Evolutionary conservation across 2,888 invertebrate genomes (phyloP).

Genomic region (Belgica antarctica): DNA sequence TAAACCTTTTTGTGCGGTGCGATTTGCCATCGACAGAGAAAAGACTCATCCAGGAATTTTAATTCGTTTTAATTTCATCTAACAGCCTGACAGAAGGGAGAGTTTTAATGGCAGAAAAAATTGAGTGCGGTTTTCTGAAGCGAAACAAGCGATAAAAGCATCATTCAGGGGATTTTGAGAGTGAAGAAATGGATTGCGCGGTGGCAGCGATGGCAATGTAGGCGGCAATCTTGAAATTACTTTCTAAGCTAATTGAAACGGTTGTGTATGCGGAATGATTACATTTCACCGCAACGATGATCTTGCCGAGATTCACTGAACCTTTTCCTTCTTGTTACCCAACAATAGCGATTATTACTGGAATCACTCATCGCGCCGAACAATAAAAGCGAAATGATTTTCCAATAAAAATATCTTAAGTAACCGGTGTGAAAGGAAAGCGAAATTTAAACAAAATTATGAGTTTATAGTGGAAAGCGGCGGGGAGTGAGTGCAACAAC

Average conservation of each 20-base stretch:
- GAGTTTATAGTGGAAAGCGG: conserved; percentile 10
- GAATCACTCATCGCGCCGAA: conserved; percentile 6
- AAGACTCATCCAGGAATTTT: conserved; percentile 20
- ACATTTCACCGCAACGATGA: conserved; percentile 19
- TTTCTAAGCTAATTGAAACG: conserved; percentile 40
- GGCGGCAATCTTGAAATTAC: too few relatives aligned
- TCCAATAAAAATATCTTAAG: not conserved
- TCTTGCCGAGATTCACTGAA: conserved; percentile 25
- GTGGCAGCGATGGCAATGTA: not conserved
- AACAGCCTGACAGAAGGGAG: not conserved
- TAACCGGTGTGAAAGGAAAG: not conserved
- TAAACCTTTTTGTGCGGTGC: conserved; percentile 39
- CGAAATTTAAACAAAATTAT: not conserved
- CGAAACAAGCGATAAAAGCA: conserved; percentile 32
- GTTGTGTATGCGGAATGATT: conserved; percentile 39
- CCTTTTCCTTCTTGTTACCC: conserved; percentile 14
- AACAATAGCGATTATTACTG: not conserved
- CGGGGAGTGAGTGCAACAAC: too few relatives aligned
- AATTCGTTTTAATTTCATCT: conserved; percentile 39
- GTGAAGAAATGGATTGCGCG: not conserved
- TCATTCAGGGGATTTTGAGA: not conserved
- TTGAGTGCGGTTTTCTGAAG: conserved; percentile 27
- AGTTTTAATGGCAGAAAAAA: conserved; percentile 17
- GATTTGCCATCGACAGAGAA: not conserved
- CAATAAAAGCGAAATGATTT: conserved; percentile 1